Conservation (phyloP, 1,140 invertebrate species). For the Trissolcus basalis region DNA sequence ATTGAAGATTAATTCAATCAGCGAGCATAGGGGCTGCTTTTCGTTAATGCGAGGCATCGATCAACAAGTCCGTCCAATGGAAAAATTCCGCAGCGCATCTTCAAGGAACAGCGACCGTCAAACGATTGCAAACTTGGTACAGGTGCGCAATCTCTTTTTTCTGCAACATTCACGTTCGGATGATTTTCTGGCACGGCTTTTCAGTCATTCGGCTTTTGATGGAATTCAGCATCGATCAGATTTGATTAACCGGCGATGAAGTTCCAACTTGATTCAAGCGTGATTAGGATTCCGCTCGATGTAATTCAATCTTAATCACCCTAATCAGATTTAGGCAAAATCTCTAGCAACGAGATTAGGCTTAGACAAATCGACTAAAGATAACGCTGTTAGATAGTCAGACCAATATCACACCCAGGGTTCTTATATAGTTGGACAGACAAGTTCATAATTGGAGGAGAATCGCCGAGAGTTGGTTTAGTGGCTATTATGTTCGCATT, state of each 20-base stretch:
- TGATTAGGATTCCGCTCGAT: not conserved
- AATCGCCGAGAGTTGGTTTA: no score
- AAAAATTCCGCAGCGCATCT: slow-evolving; percentile 30
- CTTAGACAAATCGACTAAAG: not conserved
- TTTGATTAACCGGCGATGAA: not conserved
- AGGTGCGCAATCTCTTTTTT: slow-evolving; percentile 23
- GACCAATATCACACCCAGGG: slow-evolving; percentile 1
- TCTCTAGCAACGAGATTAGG: slow-evolving; percentile 2
- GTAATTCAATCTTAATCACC: slow-evolving; percentile 8
- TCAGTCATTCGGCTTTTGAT: not conserved
- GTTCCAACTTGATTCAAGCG: not conserved
- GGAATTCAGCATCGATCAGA: slow-evolving; percentile 14
- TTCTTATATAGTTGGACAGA: no score
- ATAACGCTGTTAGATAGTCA: not conserved
- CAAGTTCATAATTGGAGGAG: no score
- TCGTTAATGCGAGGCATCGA: slow-evolving; percentile 50
- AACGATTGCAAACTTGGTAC: no score
- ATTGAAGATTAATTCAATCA: slow-evolving; percentile 53
- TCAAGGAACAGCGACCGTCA: slow-evolving; percentile 23
- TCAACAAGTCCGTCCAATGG: slow-evolving; percentile 42
- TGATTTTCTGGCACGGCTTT: slow-evolving; percentile 25
- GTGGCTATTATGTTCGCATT: no score
- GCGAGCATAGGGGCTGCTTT: slow-evolving; percentile 23
- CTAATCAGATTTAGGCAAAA: slow-evolving; percentile 14
- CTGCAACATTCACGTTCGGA: not conserved